Conservation (phyloP, 2,888 invertebrate genomes). For the Anticlea derivata region DNA sequence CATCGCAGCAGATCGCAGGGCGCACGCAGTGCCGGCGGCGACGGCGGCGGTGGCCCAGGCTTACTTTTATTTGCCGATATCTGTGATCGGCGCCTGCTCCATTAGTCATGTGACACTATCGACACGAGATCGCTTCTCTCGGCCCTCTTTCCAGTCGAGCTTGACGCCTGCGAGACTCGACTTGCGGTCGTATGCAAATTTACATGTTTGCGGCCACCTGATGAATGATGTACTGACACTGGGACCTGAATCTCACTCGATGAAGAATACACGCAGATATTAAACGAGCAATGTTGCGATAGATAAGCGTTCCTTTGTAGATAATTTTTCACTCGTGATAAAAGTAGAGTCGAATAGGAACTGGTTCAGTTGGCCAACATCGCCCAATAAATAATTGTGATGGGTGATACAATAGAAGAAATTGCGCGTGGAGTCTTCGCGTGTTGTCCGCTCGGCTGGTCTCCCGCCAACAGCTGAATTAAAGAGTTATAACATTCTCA, state of each 20-base stretch:
- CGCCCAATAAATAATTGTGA: conserved; percentile 35
- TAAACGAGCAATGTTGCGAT: conserved; percentile 30
- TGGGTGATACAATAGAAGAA: conserved; percentile 32
- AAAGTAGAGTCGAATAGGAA: conserved; percentile 40
- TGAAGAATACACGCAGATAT: conserved; percentile 32
- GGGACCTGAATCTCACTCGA: conserved; percentile 37
- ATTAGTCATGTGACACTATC: conserved; percentile 83
- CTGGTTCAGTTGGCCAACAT: conserved; percentile 38
- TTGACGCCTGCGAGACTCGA: conserved; percentile 64
- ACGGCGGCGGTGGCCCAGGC: conserved; percentile 55
- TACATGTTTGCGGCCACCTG: conserved; percentile 64
- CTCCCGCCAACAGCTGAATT: conserved; percentile 38
- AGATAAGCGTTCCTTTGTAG: conserved; percentile 29
- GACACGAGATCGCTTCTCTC: conserved; percentile 75
- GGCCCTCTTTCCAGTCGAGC: conserved; percentile 69
- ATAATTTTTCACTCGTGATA: conserved; percentile 36
- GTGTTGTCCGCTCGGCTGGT: conserved; percentile 32
- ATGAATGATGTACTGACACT: conserved; percentile 74
- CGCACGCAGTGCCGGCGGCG: conserved; percentile 40
- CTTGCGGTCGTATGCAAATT: conserved; percentile 70
- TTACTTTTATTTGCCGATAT: conserved; percentile 80
- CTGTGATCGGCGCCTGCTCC: conserved; percentile 81
- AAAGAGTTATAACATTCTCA: conserved; percentile 35
- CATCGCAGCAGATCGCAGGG: conserved; percentile 31
- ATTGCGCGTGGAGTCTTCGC: conserved; percentile 31